Conservation (phyloP, 2,888 invertebrate species). For the Xestia xanthographa region DNA sequence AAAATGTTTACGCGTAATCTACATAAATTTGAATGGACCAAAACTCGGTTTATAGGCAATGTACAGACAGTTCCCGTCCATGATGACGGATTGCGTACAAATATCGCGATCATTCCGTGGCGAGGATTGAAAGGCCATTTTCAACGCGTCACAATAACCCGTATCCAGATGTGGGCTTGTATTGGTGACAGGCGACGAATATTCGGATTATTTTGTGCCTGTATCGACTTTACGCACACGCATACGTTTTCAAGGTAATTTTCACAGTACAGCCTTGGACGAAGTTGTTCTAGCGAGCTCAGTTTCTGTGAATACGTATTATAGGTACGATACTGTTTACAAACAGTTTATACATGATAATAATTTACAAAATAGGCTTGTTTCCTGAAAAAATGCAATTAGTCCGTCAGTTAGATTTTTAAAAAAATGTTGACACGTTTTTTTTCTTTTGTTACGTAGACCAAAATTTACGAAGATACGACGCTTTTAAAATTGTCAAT, state of each 20-base stretch:
- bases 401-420: too few relatives aligned
- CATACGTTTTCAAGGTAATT: not conserved
- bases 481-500: too few relatives aligned
- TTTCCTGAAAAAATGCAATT: too few relatives aligned
- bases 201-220: not conserved
- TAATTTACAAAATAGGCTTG: too few relatives aligned
- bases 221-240: not conserved
- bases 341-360: not conserved
- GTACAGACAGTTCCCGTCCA: constrained; percentile 6
- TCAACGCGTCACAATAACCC: constrained; percentile 1
- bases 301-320: not conserved
- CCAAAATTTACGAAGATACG: too few relatives aligned
- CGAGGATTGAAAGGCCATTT: constrained; percentile 26
- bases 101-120: constrained; percentile 29
- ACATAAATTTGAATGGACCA: constrained; percentile 35
- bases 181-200: not conserved
- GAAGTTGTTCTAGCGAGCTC: not conserved
- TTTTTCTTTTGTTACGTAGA: too few relatives aligned
- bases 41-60: constrained; percentile 4
- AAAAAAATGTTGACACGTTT: too few relatives aligned
- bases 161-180: not conserved
- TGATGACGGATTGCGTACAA: constrained; percentile 32
- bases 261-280: not conserved
- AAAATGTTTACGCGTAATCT: constrained; percentile 45
- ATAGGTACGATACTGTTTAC: not conserved